These are phyloP conservation scores for Sorex araneus DNA, from an alignment of 2,113 vertebrate genomes.

Conservation along the genomic window DNA sequence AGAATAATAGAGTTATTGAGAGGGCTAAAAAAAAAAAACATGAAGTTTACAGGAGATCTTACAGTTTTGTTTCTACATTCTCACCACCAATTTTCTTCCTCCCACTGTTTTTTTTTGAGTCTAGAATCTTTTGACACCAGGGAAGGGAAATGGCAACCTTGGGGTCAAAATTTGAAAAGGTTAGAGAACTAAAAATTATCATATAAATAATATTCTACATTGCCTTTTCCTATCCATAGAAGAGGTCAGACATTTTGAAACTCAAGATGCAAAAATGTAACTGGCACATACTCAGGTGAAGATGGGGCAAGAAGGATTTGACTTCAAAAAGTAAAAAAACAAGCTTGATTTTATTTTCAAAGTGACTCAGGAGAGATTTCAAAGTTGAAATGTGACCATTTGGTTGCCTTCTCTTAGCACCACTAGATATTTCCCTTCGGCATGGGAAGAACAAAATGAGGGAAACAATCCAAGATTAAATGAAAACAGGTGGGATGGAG, in stretches of 20 bases:
- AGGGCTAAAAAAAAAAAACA: background rate
- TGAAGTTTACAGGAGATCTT: background rate
- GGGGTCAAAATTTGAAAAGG: conserved; percentile 38
- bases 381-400: conserved; percentile 39
- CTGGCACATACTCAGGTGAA: background rate
- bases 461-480: conserved; percentile 53
- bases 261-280: background rate
- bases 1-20: background rate
- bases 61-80: background rate
- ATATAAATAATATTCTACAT: conserved; percentile 11
- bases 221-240: conserved; percentile 56
- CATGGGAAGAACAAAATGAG: conserved; percentile 68
- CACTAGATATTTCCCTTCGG: conserved; percentile 46
- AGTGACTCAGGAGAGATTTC: conserved; percentile 44
- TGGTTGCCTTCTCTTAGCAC: conserved; percentile 21
- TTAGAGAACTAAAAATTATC: conserved; percentile 26
- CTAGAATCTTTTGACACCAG: background rate
- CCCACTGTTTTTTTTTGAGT: background rate
- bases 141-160: background rate
- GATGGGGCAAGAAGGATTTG: background rate
- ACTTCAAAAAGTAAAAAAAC: conserved; percentile 51
- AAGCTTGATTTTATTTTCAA: conserved; percentile 74
- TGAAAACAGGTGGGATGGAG: conserved; percentile 73
- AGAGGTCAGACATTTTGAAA: conserved; percentile 26
- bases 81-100: background rate